Conservation (phyloP, 2,888 invertebrate species). For the Anticlea derivata region DNA sequence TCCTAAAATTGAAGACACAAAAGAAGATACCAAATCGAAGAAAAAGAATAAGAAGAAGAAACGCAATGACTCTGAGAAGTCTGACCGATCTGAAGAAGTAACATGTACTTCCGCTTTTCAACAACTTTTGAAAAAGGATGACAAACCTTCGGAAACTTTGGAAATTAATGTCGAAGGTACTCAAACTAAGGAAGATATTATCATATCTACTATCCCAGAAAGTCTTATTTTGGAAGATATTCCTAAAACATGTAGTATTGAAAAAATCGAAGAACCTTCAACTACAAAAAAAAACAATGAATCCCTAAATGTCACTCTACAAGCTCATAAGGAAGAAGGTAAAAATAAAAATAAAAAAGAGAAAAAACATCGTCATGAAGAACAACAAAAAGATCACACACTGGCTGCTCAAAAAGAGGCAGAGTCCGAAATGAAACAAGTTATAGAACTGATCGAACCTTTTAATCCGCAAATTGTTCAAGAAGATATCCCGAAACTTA, state of each 20-base stretch:
- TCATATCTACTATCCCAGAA: conserved; percentile 10
- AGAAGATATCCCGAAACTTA: conserved; percentile 35
- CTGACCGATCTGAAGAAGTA: conserved; percentile 58
- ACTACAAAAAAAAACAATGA: conserved; percentile 13
- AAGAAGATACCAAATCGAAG: conserved; percentile 51
- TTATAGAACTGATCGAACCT: conserved; percentile 11
- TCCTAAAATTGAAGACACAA: conserved; percentile 27
- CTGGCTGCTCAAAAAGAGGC: conserved; percentile 6
- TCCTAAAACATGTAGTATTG: conserved; percentile 8
- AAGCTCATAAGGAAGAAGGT: conserved; percentile 24
- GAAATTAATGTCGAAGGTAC: conserved; percentile 23
- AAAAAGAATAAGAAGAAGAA: conserved; percentile 76
- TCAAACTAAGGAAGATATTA: conserved; percentile 5
- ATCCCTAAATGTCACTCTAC: conserved; percentile 14
- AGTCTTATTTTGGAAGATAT: neutral
- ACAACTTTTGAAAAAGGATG: conserved; percentile 47
- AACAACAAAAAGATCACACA: conserved; percentile 18
- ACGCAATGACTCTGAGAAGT: conserved; percentile 64
- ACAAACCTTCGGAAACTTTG: conserved; percentile 30
- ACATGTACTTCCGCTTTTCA: conserved; percentile 64
- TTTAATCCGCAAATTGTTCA: conserved; percentile 5
- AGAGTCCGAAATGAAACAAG: neutral
- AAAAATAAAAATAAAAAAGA: conserved; percentile 47
- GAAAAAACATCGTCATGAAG: conserved; percentile 38
- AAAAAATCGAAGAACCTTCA: conserved; percentile 4